Percentiles rank a stretch among this genome's conserved stretches.
Conservation (phyloP, 2,888 invertebrate species). For the Pristionchus maxplancki region DNA sequence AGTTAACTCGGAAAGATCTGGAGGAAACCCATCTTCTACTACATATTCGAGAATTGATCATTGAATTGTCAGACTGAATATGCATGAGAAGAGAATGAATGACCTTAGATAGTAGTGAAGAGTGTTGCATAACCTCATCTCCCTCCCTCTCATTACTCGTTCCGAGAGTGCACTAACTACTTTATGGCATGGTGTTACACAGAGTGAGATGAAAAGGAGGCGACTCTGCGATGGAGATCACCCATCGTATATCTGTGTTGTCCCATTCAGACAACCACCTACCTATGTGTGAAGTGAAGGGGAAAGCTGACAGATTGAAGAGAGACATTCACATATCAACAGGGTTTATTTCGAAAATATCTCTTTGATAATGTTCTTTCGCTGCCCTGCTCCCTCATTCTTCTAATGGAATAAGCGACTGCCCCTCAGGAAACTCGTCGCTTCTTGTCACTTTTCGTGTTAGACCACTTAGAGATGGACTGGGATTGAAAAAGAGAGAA, state of each 20-base stretch:
- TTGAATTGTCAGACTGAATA: no score
- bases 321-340: neutral
- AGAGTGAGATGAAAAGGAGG: conserved; percentile 12
- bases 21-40: neutral
- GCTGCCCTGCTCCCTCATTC: neutral
- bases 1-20: neutral
- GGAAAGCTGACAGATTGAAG: conserved; percentile 12
- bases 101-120: conserved; percentile 35
- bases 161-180: conserved; percentile 17
- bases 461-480: conserved; percentile 41
- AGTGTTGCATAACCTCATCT: conserved; percentile 28
- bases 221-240: neutral
- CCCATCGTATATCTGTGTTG: conserved; percentile 22
- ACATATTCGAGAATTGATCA: neutral
- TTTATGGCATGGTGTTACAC: conserved; percentile 38
- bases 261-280: conserved; percentile 20
- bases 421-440: conserved; percentile 3
- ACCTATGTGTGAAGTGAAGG: neutral
- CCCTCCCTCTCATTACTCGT: conserved; percentile 2
- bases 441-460: conserved; percentile 38
- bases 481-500: neutral
- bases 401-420: conserved; percentile 1
- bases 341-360: no score
- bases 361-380: no score
- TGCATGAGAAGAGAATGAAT: neutral